A percentile compares a stretch with the other conserved stretches of the same genome.
Evolutionary conservation across 2,888 invertebrate species (phyloP).

Genomic region (Adela reaumurella): DNA sequence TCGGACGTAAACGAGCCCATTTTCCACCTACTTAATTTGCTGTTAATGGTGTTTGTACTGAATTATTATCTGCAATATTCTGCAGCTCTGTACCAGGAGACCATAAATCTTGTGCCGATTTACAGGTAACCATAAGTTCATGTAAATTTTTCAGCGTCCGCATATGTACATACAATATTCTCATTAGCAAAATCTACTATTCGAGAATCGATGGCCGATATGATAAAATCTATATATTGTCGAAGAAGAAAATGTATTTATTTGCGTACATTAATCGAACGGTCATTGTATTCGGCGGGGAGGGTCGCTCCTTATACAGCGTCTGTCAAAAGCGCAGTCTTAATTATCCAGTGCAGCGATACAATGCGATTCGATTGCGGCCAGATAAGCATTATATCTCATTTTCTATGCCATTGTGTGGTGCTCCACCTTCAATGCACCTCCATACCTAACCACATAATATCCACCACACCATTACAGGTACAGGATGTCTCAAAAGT

Average conservation of each 20-base stretch:
- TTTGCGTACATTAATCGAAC: constrained; percentile 19
- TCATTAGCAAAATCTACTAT: not conserved
- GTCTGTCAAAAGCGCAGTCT: constrained; percentile 57
- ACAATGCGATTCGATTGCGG: constrained; percentile 54
- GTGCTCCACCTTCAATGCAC: constrained; percentile 17
- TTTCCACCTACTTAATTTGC: too few species aligned
- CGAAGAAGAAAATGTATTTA: not conserved
- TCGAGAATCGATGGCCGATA: not conserved
- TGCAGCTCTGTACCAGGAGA: too few species aligned
- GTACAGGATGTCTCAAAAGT: too few species aligned
- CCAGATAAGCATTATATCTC: constrained; percentile 38
- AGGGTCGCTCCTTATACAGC: constrained; percentile 32
- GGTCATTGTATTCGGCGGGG: constrained; percentile 45
- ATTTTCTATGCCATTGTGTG: constrained; percentile 30
- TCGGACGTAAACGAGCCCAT: too few species aligned
- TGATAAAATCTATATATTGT: not conserved
- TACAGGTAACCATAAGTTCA: not conserved
- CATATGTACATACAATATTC: not conserved
- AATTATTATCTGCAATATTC: too few species aligned
- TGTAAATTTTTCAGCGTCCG: not conserved
- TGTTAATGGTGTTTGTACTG: too few species aligned
- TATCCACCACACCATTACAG: too few species aligned
- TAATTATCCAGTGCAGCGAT: constrained; percentile 52
- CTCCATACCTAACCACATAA: too few species aligned
- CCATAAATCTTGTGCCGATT: not conserved